phyloP scores from a whole-genome alignment of 1,140 invertebrate genomes.

The Drosophila pachea region DNA sequence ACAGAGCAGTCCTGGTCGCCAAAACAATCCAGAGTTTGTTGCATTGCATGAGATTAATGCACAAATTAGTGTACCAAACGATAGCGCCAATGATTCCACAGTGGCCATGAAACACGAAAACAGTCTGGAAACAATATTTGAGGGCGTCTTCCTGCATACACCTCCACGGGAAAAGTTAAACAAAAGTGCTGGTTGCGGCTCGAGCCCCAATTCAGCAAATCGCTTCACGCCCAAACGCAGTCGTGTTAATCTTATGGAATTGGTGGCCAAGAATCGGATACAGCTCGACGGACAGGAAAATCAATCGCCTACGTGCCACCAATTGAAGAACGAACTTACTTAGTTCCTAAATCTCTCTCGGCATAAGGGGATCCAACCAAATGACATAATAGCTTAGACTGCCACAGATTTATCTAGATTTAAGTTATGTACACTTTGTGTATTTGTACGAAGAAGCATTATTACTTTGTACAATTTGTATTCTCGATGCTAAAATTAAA shows the following conservation, averaged over 20 bases:
- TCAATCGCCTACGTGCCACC: constrained; percentile 43
- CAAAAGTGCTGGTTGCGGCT: constrained; percentile 26
- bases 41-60: constrained; percentile 73
- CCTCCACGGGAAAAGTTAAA: constrained; percentile 61
- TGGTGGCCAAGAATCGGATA: constrained; percentile 63
- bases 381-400: constrained; percentile 45
- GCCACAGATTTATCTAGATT: constrained; percentile 47
- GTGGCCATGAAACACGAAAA: constrained; percentile 37
- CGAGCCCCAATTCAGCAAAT: constrained; percentile 9
- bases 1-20: constrained; percentile 25
- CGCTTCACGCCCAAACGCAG: constrained; percentile 57
- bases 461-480: constrained; percentile 30
- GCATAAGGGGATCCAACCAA: constrained; percentile 21
- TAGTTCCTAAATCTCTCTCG: constrained; percentile 14
- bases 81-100: constrained; percentile 45
- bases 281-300: constrained; percentile 57
- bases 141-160: constrained; percentile 73
- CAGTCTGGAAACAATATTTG: constrained; percentile 74
- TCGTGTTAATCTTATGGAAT: constrained; percentile 63
- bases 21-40: constrained; percentile 67
- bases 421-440: constrained; percentile 58
- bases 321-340: constrained; percentile 36
- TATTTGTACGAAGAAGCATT: constrained; percentile 36
- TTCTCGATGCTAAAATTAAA: constrained; percentile 24
- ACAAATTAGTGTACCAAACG: constrained; percentile 70